Evolutionary conservation across 2,113 vertebrate genomes (phyloP), one percentile per base, ranked within the genome.

Genomic region (Thunnus maccoyii): DNA sequence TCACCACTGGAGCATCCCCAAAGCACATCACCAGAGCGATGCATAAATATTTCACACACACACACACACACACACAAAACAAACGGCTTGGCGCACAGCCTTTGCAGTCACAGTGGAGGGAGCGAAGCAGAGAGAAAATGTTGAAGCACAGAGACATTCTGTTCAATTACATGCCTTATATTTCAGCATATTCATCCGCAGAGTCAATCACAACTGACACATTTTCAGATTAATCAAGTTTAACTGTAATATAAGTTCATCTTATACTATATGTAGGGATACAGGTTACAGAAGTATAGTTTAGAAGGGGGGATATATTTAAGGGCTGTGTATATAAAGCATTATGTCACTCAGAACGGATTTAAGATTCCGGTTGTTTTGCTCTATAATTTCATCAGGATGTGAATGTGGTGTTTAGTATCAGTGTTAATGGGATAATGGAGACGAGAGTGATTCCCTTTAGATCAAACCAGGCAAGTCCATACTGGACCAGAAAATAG

Each of bases 11-110:
- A 92, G 85, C 77, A 90, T 90, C 82, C 84, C 87, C 76, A 84
- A 82, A 88, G 84, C 84, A 85, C 89, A 88, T 87, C 83, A 78
- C 77, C 72, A 82, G 80, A 91, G 91, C 25, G 15, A 56, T 80
- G 78, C 86, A 92, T 94, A 76, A 90, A 93, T 93, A 91, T 91
- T 91, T 92, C 88, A 92, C 78, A 84, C 70, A 71, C 78, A 41
- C 66, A 74, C 60, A 55, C 67, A 83, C 68, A 69, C 54, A 74
- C 73, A 55, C 71, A 83, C 66, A 80, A 80, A 88, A 78, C 81
- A 87, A 85, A 85, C 70, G 48, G 67, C 86, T 81, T 88, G 89
- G 85, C 87, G 71, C 76, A 63, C 66, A 66, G 87, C 84, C 76
- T 79, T 76, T 47, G 14, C 76, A 41, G 12, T 63, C 82, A 89